phyloP scores from a whole-genome alignment of 2,797 vertebrate genomes.

The Acanthurus tractus region DNA sequence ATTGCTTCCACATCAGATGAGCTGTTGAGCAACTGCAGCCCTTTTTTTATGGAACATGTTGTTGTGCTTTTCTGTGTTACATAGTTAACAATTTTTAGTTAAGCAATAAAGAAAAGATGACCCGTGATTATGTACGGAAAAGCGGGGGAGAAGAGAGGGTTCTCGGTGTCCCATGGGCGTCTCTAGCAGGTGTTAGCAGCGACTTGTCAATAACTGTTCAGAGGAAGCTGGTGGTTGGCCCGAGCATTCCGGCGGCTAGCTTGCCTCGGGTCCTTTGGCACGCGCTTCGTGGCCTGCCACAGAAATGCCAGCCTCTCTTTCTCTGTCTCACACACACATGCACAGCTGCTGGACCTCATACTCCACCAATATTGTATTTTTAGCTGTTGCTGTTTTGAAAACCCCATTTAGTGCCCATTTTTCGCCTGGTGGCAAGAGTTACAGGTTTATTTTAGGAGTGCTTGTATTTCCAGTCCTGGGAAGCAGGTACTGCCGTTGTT shows the following conservation, averaged over 20 bases:
- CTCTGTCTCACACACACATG: constrained; percentile 47
- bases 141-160: not conserved
- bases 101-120: not conserved
- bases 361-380: constrained; percentile 83
- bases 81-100: not conserved
- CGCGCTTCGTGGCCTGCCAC: constrained; percentile 67
- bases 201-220: constrained; percentile 79
- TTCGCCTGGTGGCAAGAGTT: constrained; percentile 78
- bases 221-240: constrained; percentile 82
- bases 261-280: constrained; percentile 75
- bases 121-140: not conserved
- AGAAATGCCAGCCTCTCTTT: constrained; percentile 79
- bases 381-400: constrained; percentile 83
- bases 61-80: not conserved
- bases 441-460: constrained; percentile 82
- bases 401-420: constrained; percentile 65
- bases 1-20: constrained; percentile 7
- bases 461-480: constrained; percentile 71
- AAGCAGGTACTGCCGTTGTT: constrained; percentile 76
- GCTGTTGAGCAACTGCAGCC: not conserved
- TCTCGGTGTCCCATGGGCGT: constrained; percentile 38
- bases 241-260: constrained; percentile 81
- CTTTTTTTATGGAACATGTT: not conserved
- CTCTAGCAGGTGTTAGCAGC: constrained; percentile 75
- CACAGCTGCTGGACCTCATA: constrained; percentile 76